Conservation (phyloP, 2,888 invertebrate species). For the Aphidoletes aphidimyza region DNA sequence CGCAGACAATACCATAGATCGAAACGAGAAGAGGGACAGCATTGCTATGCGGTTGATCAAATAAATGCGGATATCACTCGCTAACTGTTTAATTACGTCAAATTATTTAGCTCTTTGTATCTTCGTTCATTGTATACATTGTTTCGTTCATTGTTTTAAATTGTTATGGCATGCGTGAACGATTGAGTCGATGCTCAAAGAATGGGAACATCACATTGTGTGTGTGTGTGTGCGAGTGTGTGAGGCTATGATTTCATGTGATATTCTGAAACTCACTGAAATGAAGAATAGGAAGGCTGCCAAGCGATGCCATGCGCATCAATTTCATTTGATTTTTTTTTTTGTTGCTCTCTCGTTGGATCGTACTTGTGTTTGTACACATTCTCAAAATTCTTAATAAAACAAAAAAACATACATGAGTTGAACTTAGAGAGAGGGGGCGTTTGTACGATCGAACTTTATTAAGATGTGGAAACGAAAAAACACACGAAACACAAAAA, state of each 20-base stretch:
- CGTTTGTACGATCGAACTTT: constrained; percentile 43
- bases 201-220: neutral
- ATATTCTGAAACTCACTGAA: constrained; percentile 9
- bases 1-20: no score
- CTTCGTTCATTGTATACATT: neutral
- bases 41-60: constrained; percentile 14
- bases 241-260: constrained; percentile 18
- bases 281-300: constrained; percentile 32
- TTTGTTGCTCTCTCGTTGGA: neutral
- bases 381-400: neutral
- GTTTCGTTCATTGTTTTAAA: constrained; percentile 43
- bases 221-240: no score
- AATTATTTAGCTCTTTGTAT: constrained; percentile 22
- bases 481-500: neutral
- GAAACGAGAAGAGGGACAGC: neutral
- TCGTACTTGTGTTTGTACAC: neutral
- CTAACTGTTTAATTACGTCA: constrained; percentile 49
- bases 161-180: constrained; percentile 51
- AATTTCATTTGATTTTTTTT: neutral
- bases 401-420: neutral
- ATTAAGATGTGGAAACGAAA: constrained; percentile 24
- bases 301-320: constrained; percentile 45
- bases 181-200: neutral
- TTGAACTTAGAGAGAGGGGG: constrained; percentile 1
- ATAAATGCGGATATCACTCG: constrained; percentile 44